phyloP scores from a whole-genome alignment of 2,113 vertebrate species.

The Nestor notabilis region DNA sequence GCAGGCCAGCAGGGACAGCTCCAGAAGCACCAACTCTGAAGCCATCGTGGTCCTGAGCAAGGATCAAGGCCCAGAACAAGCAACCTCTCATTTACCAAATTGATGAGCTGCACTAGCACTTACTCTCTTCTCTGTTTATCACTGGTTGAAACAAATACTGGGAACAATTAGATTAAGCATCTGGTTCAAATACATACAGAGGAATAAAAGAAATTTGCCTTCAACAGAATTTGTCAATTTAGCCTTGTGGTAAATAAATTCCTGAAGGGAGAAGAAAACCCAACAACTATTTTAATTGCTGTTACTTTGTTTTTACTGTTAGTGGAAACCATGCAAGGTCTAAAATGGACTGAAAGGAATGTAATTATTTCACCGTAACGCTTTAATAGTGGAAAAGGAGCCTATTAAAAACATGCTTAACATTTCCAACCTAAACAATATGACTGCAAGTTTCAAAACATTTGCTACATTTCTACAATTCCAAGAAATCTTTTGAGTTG shows the following conservation, averaged over 20 bases:
- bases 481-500: background rate
- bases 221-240: background rate
- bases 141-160: background rate
- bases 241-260: background rate
- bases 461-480: slow-evolving; percentile 30
- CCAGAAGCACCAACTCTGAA: background rate
- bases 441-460: slow-evolving; percentile 33
- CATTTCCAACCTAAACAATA: slow-evolving; percentile 25
- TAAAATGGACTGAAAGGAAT: slow-evolving; percentile 24
- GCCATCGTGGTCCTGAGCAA: background rate
- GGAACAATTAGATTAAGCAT: background rate
- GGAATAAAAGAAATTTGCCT: background rate
- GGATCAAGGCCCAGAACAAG: background rate
- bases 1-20: background rate
- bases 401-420: background rate
- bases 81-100: background rate
- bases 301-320: slow-evolving; percentile 9
- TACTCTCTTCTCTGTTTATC: background rate
- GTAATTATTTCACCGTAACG: slow-evolving; percentile 11
- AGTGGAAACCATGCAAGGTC: background rate
- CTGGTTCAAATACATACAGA: background rate
- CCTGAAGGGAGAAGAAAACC: background rate
- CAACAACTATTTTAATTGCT: background rate
- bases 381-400: slow-evolving; percentile 1
- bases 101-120: background rate